A percentile compares a stretch with the other conserved stretches of the same genome.
Conservation (phyloP, 1,140 invertebrate genomes). For the Laupala kohalensis region DNA sequence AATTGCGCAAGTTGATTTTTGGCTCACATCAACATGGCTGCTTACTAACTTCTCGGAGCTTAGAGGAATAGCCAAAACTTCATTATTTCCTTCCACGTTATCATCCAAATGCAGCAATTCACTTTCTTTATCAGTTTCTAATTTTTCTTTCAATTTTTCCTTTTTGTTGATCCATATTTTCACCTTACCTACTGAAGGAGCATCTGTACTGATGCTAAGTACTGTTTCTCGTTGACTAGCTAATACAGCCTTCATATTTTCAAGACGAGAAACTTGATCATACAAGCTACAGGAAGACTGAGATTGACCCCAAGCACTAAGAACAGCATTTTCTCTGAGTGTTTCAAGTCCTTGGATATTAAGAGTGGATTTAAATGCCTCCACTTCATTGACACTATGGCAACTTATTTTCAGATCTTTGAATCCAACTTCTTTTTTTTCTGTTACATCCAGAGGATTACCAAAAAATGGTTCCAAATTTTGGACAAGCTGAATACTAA, state of each 20-base stretch:
- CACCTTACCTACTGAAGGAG: neutral
- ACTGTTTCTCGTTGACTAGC: neutral
- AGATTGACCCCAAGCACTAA: neutral
- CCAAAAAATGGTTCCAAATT: slow-evolving; percentile 6
- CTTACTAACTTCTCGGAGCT: neutral
- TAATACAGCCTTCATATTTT: slow-evolving; percentile 1
- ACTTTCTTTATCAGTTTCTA: neutral
- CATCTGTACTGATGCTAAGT: neutral
- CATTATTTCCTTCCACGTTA: neutral
- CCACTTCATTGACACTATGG: neutral
- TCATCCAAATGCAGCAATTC: too few species aligned
- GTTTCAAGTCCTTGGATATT: neutral
- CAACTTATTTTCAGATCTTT: neutral
- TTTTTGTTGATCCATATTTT: neutral
- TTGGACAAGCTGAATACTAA: neutral
- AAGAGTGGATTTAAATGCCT: neutral
- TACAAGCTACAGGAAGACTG: neutral
- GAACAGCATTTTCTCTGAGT: neutral
- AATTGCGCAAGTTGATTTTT: too few species aligned
- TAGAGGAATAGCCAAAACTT: neutral
- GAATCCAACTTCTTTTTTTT: slow-evolving; percentile 4
- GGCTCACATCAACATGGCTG: too few species aligned
- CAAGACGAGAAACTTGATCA: neutral
- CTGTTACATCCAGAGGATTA: slow-evolving; percentile 2
- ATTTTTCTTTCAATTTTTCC: neutral